Evolutionary conservation across 2,888 invertebrate genomes (phyloP), one percentile per base, ranked within the genome.

Genomic region (Drosophila setosimentum): DNA sequence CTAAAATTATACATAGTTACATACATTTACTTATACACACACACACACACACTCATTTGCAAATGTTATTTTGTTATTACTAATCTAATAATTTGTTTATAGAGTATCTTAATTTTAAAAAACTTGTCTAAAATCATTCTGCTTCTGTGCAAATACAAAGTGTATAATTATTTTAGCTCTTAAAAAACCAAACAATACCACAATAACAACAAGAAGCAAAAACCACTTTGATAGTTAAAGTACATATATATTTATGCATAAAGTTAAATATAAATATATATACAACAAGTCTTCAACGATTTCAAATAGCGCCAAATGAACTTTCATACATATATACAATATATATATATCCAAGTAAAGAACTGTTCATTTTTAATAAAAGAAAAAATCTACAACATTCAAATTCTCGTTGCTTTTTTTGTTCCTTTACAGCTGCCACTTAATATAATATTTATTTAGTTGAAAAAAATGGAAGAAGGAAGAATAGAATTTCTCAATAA

Each of bases 281-380:
- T 16, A 45, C 45, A 66, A 69, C 68, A 81, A 64, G 69, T 81
- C 76, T 80, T 80, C 75, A 75, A 74, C 73, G 77, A 87, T 84
- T 77, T 86, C 70, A 88, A 83, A 67, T 78, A 80, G 86, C 88
- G 84, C 84, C 84, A 89, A 85, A 85, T 87, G 84, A 85, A 89
- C 89, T 89, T 89, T 89, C 51, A 69, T 68, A 66, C 64, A 55
- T 51, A 40, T 27, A 51, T 50, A 62, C 32, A 73, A 71, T 16
- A 57, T 68, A 62, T 78, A 63, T 68, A 55, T 78, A 80, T 76
- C 59, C 78, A 76, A 78, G 68, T 76, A 68, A 80, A 72, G 59
- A 65, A 62, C 59, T 78, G 78, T 78, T 78, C 68, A 71, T 71
- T 62, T 78, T 80, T 67, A 78, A 80, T 80, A 69, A 86, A 82